These are phyloP conservation scores for Pammene aurita DNA, from an alignment of 2,888 invertebrate genomes.

Conservation along the genomic window DNA sequence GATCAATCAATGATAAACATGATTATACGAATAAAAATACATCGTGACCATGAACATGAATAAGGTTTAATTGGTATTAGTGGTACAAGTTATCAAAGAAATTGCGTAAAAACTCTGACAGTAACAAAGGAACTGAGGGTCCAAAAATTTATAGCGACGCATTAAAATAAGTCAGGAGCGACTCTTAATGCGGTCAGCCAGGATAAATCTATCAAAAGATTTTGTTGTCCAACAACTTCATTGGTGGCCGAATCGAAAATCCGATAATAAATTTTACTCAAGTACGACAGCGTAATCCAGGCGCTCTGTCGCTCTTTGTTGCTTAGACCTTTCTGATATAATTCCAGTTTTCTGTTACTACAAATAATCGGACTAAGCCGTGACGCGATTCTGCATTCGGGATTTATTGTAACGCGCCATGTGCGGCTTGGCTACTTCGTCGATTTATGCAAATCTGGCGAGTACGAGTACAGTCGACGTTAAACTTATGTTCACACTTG, in stretches of 20 bases:
- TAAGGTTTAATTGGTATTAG: slow-evolving; percentile 34
- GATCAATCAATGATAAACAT: background rate
- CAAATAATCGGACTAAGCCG: slow-evolving; percentile 72
- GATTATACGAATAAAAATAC: background rate
- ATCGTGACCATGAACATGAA: slow-evolving; percentile 39
- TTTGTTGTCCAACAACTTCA: slow-evolving; percentile 84
- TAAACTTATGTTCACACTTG: background rate
- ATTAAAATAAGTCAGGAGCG: slow-evolving; percentile 77
- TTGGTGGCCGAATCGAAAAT: slow-evolving; percentile 84
- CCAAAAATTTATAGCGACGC: slow-evolving; percentile 75
- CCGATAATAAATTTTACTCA: slow-evolving; percentile 83
- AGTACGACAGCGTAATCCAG: slow-evolving; percentile 83
- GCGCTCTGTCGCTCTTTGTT: slow-evolving; percentile 80
- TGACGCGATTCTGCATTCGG: slow-evolving; percentile 65
- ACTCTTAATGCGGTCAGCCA: slow-evolving; percentile 80
- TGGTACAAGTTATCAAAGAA: slow-evolving; percentile 45
- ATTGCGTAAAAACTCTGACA: slow-evolving; percentile 58
- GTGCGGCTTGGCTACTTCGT: slow-evolving; percentile 45
- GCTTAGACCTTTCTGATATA: slow-evolving; percentile 76
- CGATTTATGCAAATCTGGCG: slow-evolving; percentile 31
- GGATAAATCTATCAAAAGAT: slow-evolving; percentile 84
- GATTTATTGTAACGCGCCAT: slow-evolving; percentile 58
- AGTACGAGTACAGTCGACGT: background rate
- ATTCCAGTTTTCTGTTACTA: slow-evolving; percentile 79
- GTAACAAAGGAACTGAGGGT: slow-evolving; percentile 53